These are phyloP conservation scores for Oreochromis niloticus DNA, from an alignment of 2,113 vertebrate genomes.

Conservation along the genomic window DNA sequence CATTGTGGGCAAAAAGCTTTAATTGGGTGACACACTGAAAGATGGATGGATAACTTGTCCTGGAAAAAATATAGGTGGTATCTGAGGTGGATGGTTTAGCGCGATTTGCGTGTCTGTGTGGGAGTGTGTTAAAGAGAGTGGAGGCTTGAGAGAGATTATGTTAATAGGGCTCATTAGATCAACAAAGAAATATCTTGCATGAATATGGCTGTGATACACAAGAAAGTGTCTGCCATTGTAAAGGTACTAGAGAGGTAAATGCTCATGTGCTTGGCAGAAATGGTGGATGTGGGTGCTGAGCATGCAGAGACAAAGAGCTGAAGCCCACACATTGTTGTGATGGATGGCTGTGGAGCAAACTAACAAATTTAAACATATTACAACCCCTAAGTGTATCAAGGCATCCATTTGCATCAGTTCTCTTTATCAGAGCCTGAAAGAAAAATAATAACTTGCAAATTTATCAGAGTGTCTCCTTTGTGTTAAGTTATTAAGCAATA, in stretches of 20 bases:
- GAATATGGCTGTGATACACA: neutral
- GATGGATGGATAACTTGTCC: constrained; percentile 32
- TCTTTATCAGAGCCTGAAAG: neutral
- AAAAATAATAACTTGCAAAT: constrained; percentile 3
- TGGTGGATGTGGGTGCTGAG: neutral
- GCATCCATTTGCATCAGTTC: neutral
- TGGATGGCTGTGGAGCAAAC: neutral
- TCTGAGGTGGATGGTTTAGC: neutral
- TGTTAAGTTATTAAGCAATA: neutral
- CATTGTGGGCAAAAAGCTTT: constrained; percentile 48
- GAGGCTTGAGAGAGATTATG: neutral
- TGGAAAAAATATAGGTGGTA: neutral
- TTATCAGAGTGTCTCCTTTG: neutral
- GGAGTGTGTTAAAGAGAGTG: neutral
- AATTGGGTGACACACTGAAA: constrained; percentile 58
- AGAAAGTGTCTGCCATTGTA: neutral
- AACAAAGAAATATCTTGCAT: neutral
- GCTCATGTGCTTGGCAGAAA: neutral
- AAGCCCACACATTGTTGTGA: constrained; percentile 16
- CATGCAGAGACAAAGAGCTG: neutral
- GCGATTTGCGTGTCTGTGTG: neutral
- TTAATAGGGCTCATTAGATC: constrained; percentile 10
- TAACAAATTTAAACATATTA: neutral
- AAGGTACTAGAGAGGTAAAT: neutral
- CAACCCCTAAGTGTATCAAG: neutral